Percentiles rank a stretch among this genome's conserved stretches.
These are phyloP conservation scores for Drosophila bunnanda DNA, from an alignment of 2,888 invertebrate species.

Conservation along the genomic window DNA sequence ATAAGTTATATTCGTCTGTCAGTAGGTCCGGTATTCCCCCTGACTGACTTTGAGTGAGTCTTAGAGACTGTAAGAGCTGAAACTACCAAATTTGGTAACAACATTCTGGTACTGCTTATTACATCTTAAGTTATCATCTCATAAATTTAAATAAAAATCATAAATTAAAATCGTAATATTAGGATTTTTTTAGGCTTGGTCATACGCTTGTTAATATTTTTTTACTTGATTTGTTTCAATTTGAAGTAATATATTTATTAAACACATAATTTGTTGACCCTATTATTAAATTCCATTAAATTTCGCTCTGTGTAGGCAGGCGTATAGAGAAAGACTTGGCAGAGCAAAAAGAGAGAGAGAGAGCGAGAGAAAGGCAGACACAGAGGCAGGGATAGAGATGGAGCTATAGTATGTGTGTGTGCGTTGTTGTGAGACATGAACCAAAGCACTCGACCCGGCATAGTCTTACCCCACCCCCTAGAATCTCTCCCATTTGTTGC, in stretches of 20 bases:
- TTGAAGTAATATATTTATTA: neutral
- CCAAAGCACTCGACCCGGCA: constrained; percentile 74
- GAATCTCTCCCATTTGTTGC: constrained; percentile 26
- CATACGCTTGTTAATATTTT: neutral
- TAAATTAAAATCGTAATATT: neutral
- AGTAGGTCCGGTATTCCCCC: no score
- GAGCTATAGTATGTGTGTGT: constrained; percentile 18
- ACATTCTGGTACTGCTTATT: no score
- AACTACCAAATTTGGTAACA: no score
- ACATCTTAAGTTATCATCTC: no score
- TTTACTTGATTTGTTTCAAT: neutral
- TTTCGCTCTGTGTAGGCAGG: constrained; percentile 9
- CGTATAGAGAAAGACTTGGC: constrained; percentile 19
- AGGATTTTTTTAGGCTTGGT: neutral
- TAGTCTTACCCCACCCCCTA: constrained; percentile 20
- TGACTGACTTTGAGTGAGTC: neutral
- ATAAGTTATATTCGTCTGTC: no score
- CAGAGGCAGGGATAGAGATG: neutral
- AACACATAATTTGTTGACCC: no score
- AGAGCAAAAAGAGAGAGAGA: constrained; percentile 10
- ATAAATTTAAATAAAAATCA: no score
- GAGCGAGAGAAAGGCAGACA: constrained; percentile 17
- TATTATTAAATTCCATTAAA: neutral
- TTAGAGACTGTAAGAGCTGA: neutral
- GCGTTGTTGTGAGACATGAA: constrained; percentile 55